A percentile compares a stretch with the other conserved stretches of the same genome.
These are phyloP conservation scores for Plectropomus leopardus DNA, from an alignment of 2,113 vertebrate genomes.

Conservation along the genomic window DNA sequence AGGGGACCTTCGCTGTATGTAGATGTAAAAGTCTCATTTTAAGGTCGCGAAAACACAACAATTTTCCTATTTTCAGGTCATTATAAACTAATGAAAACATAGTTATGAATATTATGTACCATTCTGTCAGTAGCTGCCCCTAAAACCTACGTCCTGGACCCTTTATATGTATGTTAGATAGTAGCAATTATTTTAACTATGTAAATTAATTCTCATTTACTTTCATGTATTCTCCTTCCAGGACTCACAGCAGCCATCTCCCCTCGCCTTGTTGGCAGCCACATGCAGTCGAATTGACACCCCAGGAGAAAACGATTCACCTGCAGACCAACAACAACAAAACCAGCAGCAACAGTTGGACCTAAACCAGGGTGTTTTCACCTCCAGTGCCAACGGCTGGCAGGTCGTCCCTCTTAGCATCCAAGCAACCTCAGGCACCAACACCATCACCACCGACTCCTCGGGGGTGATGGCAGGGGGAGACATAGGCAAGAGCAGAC, in stretches of 20 bases:
- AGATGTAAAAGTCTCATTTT: too few relatives aligned
- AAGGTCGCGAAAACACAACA: too few relatives aligned
- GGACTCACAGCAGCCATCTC: constrained; percentile 95
- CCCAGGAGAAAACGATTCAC: constrained; percentile 90
- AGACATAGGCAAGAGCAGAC: constrained; percentile 85
- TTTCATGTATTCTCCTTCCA: constrained; percentile 66
- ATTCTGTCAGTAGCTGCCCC: too few relatives aligned
- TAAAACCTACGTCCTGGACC: too few relatives aligned
- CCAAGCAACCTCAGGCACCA: constrained; percentile 71
- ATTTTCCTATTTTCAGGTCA: too few relatives aligned
- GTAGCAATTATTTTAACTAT: not conserved
- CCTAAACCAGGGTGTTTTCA: constrained; percentile 88
- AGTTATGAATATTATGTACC: too few relatives aligned
- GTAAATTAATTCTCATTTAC: not conserved
- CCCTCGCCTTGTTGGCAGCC: constrained; percentile 95
- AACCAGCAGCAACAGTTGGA: constrained; percentile 88
- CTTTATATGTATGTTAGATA: not conserved
- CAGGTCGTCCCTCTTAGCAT: constrained; percentile 90
- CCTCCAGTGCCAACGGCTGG: constrained; percentile 93
- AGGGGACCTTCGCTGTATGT: too few relatives aligned
- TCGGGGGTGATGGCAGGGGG: constrained; percentile 79
- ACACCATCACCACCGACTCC: constrained; percentile 84
- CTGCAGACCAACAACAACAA: constrained; percentile 84
- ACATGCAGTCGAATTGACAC: constrained; percentile 98
- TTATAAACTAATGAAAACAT: too few relatives aligned